A percentile compares a stretch with the other conserved stretches of the same genome.
Evolutionary conservation across 2,888 invertebrate genomes (phyloP).

Genomic region (Drosophila borealis): DNA sequence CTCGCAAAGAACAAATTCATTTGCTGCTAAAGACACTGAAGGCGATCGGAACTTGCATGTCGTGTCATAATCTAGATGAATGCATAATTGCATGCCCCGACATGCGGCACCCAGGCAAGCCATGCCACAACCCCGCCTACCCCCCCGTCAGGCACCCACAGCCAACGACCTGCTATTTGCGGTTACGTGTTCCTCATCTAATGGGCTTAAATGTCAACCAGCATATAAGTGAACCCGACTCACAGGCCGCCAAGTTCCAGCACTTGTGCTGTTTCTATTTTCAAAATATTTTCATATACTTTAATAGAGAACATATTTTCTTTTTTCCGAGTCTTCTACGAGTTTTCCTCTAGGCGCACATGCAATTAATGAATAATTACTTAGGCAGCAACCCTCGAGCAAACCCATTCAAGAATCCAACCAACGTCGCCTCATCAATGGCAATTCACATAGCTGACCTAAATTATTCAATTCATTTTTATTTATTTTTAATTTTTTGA

Average conservation of each 20-base stretch:
- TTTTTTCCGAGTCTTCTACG: slow-evolving; percentile 16
- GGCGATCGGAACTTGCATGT: slow-evolving; percentile 79
- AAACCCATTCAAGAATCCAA: slow-evolving; percentile 24
- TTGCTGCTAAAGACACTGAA: slow-evolving; percentile 70
- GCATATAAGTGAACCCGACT: slow-evolving; percentile 64
- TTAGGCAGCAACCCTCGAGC: slow-evolving; percentile 38
- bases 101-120: slow-evolving; percentile 41
- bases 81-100: slow-evolving; percentile 82
- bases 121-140: neutral
- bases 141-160: slow-evolving; percentile 4
- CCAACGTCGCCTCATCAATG: slow-evolving; percentile 42
- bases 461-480: slow-evolving; percentile 84
- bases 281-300: slow-evolving; percentile 75
- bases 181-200: slow-evolving; percentile 44
- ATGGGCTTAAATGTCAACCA: slow-evolving; percentile 79
- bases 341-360: slow-evolving; percentile 25
- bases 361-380: slow-evolving; percentile 64
- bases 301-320: slow-evolving; percentile 51
- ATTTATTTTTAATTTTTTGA: slow-evolving; percentile 84
- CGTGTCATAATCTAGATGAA: slow-evolving; percentile 84
- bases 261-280: slow-evolving; percentile 44
- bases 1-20: slow-evolving; percentile 77
- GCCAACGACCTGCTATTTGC: slow-evolving; percentile 30
- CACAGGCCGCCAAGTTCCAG: neutral
- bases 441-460: slow-evolving; percentile 72